Evolutionary conservation across 2,113 vertebrate genomes (phyloP), one percentile per base, ranked within the genome.

Genomic region (Chrysochloris asiatica): DNA sequence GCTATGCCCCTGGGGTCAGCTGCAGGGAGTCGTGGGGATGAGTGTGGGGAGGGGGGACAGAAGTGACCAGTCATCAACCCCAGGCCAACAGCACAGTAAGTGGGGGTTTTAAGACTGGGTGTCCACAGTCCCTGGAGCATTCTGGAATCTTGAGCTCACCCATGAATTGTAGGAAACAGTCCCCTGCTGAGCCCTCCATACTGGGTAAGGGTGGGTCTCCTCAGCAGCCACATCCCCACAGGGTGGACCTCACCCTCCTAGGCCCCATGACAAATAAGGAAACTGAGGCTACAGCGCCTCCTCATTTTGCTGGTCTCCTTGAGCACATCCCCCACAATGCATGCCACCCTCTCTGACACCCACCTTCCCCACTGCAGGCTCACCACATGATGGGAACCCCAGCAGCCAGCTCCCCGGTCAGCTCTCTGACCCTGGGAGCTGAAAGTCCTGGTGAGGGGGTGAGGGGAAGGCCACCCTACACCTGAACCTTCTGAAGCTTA

Each of bases 351-450:
- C 54, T 56, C 54, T 56, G 54, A 16, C 54, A 56, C 54, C 54
- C 14, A 14, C 52, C 8, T 54, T 13, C 52, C 54, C 54, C 54
- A 56, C 54, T 11, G 54, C 21, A 10, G 48, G 45, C 41, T 6
- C 5, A 19, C 24, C 21, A 1, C 81, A 5, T 16, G 54, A 0
- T 0, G 26, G 0, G 0, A n/a, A 43, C 85, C 1, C 0, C 11
- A 1, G 38, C 14, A 71, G 28, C 0, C 9, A 19, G 92, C 71
- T 69, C 41, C 0, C 0, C 5, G 4, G 73, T 17, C 28, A 43
- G 6, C 12, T 9, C 10, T 22, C 43, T 0, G 1, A 43, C 19
- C 28, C 78, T 45, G 78, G 21, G n/a, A 43, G 50, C 48, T 0
- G 2, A 48, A 45, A 43, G 22, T 43, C 43, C 43, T 0, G 28